Conservation (phyloP, 2,113 vertebrate species). For the Oostethus manadensis region DNA sequence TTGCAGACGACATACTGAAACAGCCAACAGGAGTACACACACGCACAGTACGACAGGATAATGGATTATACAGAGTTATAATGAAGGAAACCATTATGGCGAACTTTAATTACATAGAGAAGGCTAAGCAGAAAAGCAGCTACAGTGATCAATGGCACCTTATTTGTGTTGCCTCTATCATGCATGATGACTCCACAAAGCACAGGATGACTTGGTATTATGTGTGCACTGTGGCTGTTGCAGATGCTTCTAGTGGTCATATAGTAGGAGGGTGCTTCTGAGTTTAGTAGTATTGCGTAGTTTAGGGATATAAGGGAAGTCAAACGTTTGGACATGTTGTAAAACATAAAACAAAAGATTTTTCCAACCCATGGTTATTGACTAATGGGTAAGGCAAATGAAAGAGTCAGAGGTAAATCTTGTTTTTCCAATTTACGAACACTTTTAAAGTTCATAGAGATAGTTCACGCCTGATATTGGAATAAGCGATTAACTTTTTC, state of each 20-base stretch:
- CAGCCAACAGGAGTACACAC: constrained; percentile 23
- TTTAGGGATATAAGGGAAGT: background rate
- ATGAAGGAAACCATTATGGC: constrained; percentile 25
- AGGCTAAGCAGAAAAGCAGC: constrained; percentile 7
- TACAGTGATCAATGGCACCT: constrained; percentile 10
- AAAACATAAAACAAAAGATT: background rate
- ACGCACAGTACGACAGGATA: background rate
- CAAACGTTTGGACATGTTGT: background rate
- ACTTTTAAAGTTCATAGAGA: too few species aligned
- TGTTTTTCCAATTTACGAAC: too few species aligned
- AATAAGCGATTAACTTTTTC: too few species aligned
- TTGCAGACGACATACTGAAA: constrained; percentile 2
- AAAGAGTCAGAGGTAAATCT: too few species aligned
- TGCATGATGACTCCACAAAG: background rate
- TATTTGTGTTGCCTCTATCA: background rate
- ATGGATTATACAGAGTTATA: constrained; percentile 23
- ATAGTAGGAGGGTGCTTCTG: constrained; percentile 8
- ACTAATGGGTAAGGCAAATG: too few species aligned
- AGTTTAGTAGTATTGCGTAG: background rate
- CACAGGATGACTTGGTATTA: constrained; percentile 2
- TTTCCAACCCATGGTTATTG: background rate
- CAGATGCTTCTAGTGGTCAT: background rate
- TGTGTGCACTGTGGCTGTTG: background rate
- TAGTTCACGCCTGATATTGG: too few species aligned
- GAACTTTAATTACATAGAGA: constrained; percentile 24